These are phyloP conservation scores for Actinernus sp. DNA, from an alignment of 92 coral and sea anemone species.

Conservation along the genomic window DNA sequence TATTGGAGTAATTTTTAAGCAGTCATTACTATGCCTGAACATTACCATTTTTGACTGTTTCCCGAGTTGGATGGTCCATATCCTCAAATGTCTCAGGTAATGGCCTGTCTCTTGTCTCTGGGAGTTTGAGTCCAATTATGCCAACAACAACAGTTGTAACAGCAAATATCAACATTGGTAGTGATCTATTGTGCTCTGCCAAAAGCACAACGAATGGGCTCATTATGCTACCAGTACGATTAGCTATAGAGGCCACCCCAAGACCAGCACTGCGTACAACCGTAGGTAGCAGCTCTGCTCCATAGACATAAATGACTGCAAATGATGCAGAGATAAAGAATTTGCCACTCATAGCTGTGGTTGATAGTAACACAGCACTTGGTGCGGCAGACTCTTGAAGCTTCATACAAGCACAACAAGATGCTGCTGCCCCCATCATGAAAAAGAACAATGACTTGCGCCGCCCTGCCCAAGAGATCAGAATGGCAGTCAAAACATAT, in stretches of 20 bases:
- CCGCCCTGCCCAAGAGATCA: constrained; percentile 75
- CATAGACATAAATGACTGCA: constrained; percentile 81
- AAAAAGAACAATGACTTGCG: constrained; percentile 77
- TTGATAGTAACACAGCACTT: constrained; percentile 41
- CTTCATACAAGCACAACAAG: constrained; percentile 81
- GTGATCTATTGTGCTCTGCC: constrained; percentile 66
- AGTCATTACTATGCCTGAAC: too few relatives aligned
- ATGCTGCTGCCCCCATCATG: constrained; percentile 79
- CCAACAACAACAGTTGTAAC: constrained; percentile 70
- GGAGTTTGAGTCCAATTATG: constrained; percentile 75
- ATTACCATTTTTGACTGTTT: too few relatives aligned
- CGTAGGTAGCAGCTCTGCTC: constrained; percentile 91
- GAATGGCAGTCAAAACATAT: constrained; percentile 42
- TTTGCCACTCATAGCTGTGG: constrained; percentile 85
- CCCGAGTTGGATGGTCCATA: constrained; percentile 25
- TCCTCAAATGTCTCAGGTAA: constrained; percentile 94
- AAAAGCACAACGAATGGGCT: constrained; percentile 87
- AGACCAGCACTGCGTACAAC: constrained; percentile 93
- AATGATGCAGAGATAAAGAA: constrained; percentile 92
- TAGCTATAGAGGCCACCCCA: constrained; percentile 78
- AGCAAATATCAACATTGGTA: constrained; percentile 93
- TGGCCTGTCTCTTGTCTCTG: constrained; percentile 86
- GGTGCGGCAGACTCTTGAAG: constrained; percentile 49
- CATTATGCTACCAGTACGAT: constrained; percentile 83
- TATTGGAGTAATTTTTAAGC: too few relatives aligned